Percentiles rank a stretch among this genome's conserved stretches.
Conservation (phyloP, 2,113 vertebrate genomes). For the Neoarius graeffei region DNA sequence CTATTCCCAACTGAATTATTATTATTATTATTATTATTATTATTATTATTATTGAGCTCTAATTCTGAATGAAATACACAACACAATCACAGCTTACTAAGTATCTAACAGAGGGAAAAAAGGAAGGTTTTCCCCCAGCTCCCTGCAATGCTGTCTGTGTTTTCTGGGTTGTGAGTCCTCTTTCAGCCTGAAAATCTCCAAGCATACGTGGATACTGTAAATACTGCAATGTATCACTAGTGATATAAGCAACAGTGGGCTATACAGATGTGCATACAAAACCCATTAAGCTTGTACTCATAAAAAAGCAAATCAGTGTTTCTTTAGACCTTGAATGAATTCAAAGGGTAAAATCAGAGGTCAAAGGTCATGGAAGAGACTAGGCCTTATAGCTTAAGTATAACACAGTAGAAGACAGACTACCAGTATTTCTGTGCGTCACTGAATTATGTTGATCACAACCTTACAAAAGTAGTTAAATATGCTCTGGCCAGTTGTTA, state of each 20-base stretch:
- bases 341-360: slow-evolving; percentile 2
- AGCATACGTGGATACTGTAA: neutral
- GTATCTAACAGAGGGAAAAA: neutral
- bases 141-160: neutral
- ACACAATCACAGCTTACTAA: neutral
- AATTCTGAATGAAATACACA: neutral
- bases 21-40: no score
- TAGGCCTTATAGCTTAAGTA: neutral
- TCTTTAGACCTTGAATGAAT: slow-evolving; percentile 1
- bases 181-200: neutral
- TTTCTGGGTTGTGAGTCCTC: neutral
- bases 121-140: neutral
- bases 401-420: neutral
- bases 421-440: neutral
- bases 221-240: neutral
- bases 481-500: neutral
- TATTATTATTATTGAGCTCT: neutral
- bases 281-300: neutral
- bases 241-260: neutral
- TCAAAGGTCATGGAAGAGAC: neutral
- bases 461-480: neutral
- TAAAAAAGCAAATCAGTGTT: neutral
- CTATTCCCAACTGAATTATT: neutral
- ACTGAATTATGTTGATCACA: neutral
- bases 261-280: neutral